phyloP scores from a whole-genome alignment of 2,888 invertebrate species.

The Sarcophaga subvicina region DNA sequence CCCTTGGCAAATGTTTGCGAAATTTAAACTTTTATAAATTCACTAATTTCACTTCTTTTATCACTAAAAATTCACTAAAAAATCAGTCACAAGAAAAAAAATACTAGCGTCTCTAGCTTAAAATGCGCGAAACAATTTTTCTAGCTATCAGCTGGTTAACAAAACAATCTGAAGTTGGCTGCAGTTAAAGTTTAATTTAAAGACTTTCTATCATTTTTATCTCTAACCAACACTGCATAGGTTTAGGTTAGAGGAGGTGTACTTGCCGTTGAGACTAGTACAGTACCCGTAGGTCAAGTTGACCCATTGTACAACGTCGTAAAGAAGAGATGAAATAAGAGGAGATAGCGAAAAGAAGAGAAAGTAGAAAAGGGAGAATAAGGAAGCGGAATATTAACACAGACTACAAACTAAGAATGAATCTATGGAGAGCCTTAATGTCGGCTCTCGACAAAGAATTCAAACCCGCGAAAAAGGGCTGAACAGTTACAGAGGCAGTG shows the following conservation, averaged over 20 bases:
- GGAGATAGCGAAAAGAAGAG: neutral
- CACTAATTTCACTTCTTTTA: neutral
- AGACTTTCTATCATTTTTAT: neutral
- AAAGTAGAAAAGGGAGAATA: too few relatives aligned
- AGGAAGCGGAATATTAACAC: too few relatives aligned
- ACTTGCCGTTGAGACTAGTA: too few relatives aligned
- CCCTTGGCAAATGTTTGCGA: conserved; percentile 9
- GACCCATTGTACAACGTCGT: too few relatives aligned
- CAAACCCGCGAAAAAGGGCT: too few relatives aligned
- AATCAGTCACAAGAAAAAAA: neutral
- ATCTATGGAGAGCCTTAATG: too few relatives aligned
- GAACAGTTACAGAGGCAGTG: too few relatives aligned
- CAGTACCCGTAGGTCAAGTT: too few relatives aligned
- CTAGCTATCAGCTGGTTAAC: conserved; percentile 30
- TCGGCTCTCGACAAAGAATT: too few relatives aligned
- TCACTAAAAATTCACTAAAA: neutral
- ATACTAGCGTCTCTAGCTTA: neutral
- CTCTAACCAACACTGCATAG: neutral
- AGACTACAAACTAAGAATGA: too few relatives aligned
- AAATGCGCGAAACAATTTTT: neutral
- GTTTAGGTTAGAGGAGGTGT: neutral
- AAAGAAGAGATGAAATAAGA: too few relatives aligned
- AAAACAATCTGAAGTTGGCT: conserved; percentile 39
- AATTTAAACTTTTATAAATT: neutral
- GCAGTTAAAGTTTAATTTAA: neutral